A percentile compares a stretch with the other conserved stretches of the same genome.
Conservation (phyloP, 2,888 invertebrate species). For the Onthophagus sagittarius region DNA sequence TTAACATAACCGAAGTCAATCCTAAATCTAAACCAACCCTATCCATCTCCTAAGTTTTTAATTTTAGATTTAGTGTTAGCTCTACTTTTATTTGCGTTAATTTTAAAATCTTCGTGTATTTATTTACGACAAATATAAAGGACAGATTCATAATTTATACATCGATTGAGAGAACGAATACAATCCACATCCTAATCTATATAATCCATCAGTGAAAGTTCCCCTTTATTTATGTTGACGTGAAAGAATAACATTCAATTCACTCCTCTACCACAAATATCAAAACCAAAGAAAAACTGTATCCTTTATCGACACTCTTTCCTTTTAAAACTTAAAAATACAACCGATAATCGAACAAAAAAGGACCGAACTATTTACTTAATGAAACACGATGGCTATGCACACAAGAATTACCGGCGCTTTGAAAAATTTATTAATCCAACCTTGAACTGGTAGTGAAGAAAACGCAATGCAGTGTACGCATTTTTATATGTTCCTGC, state of each 20-base stretch:
- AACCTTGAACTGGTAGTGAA: not conserved
- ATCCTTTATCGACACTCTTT: too few relatives aligned
- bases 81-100: too few relatives aligned
- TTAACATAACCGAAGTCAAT: too few relatives aligned
- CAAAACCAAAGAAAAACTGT: too few relatives aligned
- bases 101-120: too few relatives aligned
- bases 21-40: too few relatives aligned
- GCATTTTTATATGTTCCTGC: not conserved
- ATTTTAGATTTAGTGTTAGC: too few relatives aligned
- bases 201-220: not conserved
- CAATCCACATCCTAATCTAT: not conserved
- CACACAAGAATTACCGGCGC: not conserved
- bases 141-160: not conserved
- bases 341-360: not conserved
- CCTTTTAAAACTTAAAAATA: not conserved
- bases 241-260: not conserved
- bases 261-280: not conserved
- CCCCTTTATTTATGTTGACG: not conserved
- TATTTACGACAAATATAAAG: too few relatives aligned
- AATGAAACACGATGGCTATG: not conserved
- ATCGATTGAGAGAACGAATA: not conserved
- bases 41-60: too few relatives aligned
- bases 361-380: not conserved
- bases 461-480: not conserved
- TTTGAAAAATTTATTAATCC: not conserved